These are phyloP conservation scores for Hydractinia echinata DNA, from an alignment of 30 jellyfish, hydroid and myxozoan genomes.

Conservation along the genomic window DNA sequence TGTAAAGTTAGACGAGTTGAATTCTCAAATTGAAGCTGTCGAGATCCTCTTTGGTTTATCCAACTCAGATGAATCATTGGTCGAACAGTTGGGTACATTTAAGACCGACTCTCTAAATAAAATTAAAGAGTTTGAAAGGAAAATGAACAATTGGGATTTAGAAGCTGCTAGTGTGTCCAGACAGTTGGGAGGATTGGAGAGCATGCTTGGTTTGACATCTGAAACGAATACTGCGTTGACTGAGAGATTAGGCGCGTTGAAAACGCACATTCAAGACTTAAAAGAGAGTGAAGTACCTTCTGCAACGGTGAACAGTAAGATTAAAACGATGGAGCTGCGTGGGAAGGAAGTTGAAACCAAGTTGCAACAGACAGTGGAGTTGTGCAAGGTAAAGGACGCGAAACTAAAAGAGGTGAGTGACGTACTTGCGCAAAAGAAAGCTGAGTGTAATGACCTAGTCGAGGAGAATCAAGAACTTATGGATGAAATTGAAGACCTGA, in stretches of 20 bases:
- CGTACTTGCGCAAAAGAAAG: slow-evolving; percentile 10
- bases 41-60: slow-evolving; percentile 28
- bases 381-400: neutral
- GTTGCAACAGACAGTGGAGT: slow-evolving; percentile 13
- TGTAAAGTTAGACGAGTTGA: neutral
- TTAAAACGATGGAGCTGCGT: slow-evolving; percentile 6
- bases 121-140: slow-evolving; percentile 18
- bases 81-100: slow-evolving; percentile 4
- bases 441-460: slow-evolving; percentile 12
- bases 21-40: slow-evolving; percentile 31
- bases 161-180: neutral
- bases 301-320: neutral
- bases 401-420: slow-evolving; percentile 23
- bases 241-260: neutral
- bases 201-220: neutral
- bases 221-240: neutral
- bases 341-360: slow-evolving; percentile 21
- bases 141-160: neutral
- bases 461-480: slow-evolving; percentile 41
- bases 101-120: neutral
- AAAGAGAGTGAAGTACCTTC: neutral
- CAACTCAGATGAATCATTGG: slow-evolving; percentile 12
- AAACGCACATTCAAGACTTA: neutral
- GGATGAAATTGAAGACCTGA: slow-evolving; percentile 27
- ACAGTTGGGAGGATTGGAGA: slow-evolving; percentile 3